Base-by-base conservation (phyloP, 2,888 invertebrate species). In the Leptothorax acervorum region DNA sequence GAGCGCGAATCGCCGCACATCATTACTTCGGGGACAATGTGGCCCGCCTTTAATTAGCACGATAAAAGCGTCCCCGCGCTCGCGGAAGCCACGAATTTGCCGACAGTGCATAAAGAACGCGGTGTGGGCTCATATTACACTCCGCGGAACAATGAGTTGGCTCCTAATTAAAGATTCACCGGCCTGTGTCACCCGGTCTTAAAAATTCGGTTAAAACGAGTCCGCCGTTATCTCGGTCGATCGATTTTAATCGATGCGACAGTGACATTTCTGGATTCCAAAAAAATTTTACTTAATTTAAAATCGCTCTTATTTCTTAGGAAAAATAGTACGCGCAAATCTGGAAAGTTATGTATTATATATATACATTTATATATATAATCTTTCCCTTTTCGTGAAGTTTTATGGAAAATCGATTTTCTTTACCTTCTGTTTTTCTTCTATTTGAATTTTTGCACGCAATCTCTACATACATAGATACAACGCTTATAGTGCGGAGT, bases 21-120 rank as follows among this genome's bases (percentile, higher is more conserved):
- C 71, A 86, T 83, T 84, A 82, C 18, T 76, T 73, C 55, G 66
- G 45, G 57, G 84, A 87, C 63, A 78, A 78, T 74, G 70, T 81
- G 83, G 83, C 78, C 84, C 48, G 82, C 78, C 63, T 87, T 87
- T 86, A 88, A 89, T 88, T 89, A 85, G 84, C 81, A 84, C 84
- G 78, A 76, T 76, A 39, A 76, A 89, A 85, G 86, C 28, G 70
- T 84, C 62, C 55, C 65, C 73, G 12, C 11, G n/a, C 42, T 45
- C 45, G 18, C 35, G 48, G 12, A 79, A 71, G 73, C 11, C 71
- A 42, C 23, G 57, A 45, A 71, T 48, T 79, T 23, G 60, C 45
- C 78, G 70, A n/a, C n/a, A 18, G 23, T 71, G 71, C 45, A 71
- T 79, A 79, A 79, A 79, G 57, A 71, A 71, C 57, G n/a, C 11